Base-by-base conservation (phyloP, 2,113 vertebrate genomes). In the Benitochromis conjunctus region DNA sequence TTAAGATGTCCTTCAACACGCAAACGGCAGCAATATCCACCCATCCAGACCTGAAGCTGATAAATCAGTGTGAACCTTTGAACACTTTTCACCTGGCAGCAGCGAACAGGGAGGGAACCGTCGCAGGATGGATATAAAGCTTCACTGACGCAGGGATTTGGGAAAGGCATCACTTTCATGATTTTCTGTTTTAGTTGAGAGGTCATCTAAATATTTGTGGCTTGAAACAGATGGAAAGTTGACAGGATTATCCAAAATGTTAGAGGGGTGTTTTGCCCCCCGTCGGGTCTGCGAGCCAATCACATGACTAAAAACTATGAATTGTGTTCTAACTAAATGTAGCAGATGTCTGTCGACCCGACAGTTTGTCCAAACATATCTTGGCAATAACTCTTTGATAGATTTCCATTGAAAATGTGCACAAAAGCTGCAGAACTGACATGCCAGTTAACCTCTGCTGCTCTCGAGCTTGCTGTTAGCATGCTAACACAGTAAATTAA, bases 41-140 rank as follows among this genome's bases (percentile, higher is more conserved):
- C 26, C 69, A 51, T 76, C 71, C 71, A 53, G 26, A 76, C 53
- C 26, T 34, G 13, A 0, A 76, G 26, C 29, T n/a, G 26, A 76
- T 34, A 76, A 76, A 53, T 53, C 46, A 13, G 7, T 5, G 46
- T 76, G 71, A 48, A 34, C 71, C 13, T 53, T 53, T 34, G 71
- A n/a, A 53, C 71, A 8, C 71, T 1, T 51, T 76, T 12, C 71
- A n/a, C 26, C 71, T 76, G 46, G 18, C 18, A 7, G 46, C 46
- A 76, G 26, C 34, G 46, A 76, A 51, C 24, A 1, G 2, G 4
- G 0, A 31, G 43, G 6, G 43, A 76, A 76, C 4, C 0, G 0
- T 76, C 69, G n/a, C 46, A 76, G 26, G 69, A 34, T 34, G 71
- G 71, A 74, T 26, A 8, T 31, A 51, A 74, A 51, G 29, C 48